phyloP scores from a whole-genome alignment of 1,140 invertebrate genomes.

The Grapholita molesta region DNA sequence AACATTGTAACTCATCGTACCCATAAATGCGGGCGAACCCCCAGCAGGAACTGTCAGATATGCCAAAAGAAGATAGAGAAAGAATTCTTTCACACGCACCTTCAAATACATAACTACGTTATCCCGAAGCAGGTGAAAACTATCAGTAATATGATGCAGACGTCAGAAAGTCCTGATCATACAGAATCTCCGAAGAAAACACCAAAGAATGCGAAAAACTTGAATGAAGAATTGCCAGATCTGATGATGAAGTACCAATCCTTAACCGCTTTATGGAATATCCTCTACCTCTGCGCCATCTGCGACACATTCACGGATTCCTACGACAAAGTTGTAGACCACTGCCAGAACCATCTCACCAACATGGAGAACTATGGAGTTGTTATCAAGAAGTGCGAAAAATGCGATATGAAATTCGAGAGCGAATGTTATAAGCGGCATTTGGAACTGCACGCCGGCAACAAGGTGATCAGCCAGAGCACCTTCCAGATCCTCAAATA shows the following conservation, averaged over 20 bases:
- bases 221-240: conserved; percentile 19
- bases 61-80: not conserved
- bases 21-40: not conserved
- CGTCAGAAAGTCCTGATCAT: not conserved
- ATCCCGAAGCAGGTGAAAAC: not conserved
- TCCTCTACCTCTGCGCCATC: conserved; percentile 23
- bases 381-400: conserved; percentile 17
- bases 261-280: conserved; percentile 24
- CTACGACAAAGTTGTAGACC: conserved; percentile 28
- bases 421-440: conserved; percentile 20
- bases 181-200: not conserved
- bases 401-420: conserved; percentile 26
- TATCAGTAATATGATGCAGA: not conserved
- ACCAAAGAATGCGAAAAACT: not conserved
- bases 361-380: conserved; percentile 20
- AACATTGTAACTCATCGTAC: not conserved
- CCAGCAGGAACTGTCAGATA: not conserved
- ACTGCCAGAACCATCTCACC: conserved; percentile 27
- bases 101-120: not conserved
- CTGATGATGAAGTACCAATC: conserved; percentile 24
- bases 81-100: not conserved
- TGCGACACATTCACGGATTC: conserved; percentile 24
- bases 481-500: conserved; percentile 24
- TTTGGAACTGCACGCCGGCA: conserved; percentile 16
- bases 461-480: not conserved